Conservation (phyloP, 1,140 invertebrate genomes). For the Drosophila eugracilis region DNA sequence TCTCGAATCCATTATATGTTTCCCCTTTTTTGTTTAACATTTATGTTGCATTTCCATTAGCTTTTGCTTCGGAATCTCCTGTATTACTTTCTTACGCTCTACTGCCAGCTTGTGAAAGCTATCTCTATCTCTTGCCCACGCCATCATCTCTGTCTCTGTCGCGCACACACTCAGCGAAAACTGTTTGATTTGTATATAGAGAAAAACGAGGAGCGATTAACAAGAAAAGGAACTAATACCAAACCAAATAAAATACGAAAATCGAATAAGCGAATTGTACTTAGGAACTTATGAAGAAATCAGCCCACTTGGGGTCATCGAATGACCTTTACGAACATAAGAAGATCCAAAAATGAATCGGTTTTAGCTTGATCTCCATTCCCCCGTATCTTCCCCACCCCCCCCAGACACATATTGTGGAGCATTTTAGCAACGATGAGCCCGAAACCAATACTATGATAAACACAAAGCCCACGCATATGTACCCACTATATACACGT, state of each 20-base stretch:
- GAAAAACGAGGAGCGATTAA: no score
- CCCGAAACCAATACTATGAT: slow-evolving; percentile 11
- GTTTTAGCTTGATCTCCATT: slow-evolving; percentile 14
- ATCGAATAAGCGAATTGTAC: slow-evolving; percentile 40
- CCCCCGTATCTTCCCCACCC: neutral
- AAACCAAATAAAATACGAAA: slow-evolving; percentile 18
- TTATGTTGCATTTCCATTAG: slow-evolving; percentile 9
- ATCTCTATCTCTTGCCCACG: neutral
- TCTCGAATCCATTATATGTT: slow-evolving; percentile 7
- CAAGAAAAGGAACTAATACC: slow-evolving; percentile 14
- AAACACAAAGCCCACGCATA: slow-evolving; percentile 3
- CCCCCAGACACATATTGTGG: neutral
- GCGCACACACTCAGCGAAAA: slow-evolving; percentile 11
- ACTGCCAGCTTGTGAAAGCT: slow-evolving; percentile 4
- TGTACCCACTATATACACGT: slow-evolving; percentile 5
- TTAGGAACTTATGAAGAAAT: slow-evolving; percentile 39
- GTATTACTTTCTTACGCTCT: neutral
- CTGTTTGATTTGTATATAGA: slow-evolving; percentile 38
- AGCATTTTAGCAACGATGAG: slow-evolving; percentile 7
- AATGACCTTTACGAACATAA: slow-evolving; percentile 19
- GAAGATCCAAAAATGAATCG: neutral
- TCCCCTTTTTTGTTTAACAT: neutral
- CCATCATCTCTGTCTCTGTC: neutral
- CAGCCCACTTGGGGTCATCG: slow-evolving; percentile 21
- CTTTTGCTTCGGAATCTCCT: slow-evolving; percentile 4